Percentiles rank a stretch among this genome's conserved stretches.
Evolutionary conservation across 1,140 invertebrate species (phyloP).

Genomic region (Metopolophium dirhodum): DNA sequence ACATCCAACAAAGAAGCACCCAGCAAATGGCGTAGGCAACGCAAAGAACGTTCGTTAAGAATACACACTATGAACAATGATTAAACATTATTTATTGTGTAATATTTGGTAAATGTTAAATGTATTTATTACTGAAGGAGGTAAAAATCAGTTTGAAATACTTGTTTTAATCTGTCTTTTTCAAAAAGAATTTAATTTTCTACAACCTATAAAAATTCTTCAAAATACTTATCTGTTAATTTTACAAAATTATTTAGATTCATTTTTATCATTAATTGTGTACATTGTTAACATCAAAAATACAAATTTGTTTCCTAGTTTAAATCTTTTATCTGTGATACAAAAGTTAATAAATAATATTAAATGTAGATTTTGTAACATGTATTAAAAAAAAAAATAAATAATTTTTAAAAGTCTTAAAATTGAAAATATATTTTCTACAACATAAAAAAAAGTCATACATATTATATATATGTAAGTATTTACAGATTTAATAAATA

Average conservation of each 20-base stretch:
- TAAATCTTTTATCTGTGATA: constrained; percentile 41
- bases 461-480: constrained; percentile 1
- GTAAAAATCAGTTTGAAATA: constrained; percentile 1
- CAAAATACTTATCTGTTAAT: not conserved
- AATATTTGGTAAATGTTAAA: not conserved
- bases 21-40: not conserved
- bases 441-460: constrained; percentile 44
- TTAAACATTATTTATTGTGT: not conserved
- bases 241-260: not conserved
- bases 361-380: constrained; percentile 39
- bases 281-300: constrained; percentile 22
- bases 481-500: constrained; percentile 49
- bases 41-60: constrained; percentile 45
- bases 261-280: not conserved
- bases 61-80: constrained; percentile 40
- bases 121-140: constrained; percentile 36
- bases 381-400: constrained; percentile 25
- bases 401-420: constrained; percentile 7
- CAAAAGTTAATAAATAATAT: constrained; percentile 34
- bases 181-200: constrained; percentile 9
- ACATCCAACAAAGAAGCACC: not conserved
- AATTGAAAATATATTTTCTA: constrained; percentile 41
- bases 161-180: not conserved
- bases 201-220: not conserved
- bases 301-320: constrained; percentile 8